phyloP scores from a whole-genome alignment of 2,797 vertebrate genomes.

The Petrocephalus schoutedeni region DNA sequence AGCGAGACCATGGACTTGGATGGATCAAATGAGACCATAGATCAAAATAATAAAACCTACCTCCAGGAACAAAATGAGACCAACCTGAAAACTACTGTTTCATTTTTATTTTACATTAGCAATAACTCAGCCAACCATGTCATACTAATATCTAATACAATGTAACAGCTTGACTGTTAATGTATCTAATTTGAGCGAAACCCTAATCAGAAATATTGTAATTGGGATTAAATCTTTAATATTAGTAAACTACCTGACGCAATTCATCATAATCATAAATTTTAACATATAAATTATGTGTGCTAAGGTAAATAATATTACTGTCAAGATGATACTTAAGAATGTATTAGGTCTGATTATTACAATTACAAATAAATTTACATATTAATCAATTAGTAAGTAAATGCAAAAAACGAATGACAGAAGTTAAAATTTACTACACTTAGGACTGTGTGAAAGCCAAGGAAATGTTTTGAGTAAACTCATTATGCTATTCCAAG shows the following conservation, averaged over 20 bases:
- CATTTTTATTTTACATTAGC: conserved; percentile 55
- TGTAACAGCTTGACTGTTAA: conserved; percentile 64
- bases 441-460: conserved; percentile 57
- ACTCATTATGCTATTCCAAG: conserved; percentile 49
- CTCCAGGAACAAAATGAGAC: conserved; percentile 85
- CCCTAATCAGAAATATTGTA: conserved; percentile 58
- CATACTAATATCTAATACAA: conserved; percentile 70
- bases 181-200: conserved; percentile 64
- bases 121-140: conserved; percentile 59
- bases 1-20: conserved; percentile 83
- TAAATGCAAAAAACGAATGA: conserved; percentile 56
- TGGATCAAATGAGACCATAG: background rate
- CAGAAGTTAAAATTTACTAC: conserved; percentile 48
- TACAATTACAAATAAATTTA: conserved; percentile 50
- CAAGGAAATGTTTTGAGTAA: conserved; percentile 55
- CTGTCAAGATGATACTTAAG: conserved; percentile 57
- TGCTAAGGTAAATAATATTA: conserved; percentile 58
- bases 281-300: conserved; percentile 54
- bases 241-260: conserved; percentile 53
- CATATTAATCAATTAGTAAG: conserved; percentile 50
- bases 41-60: conserved; percentile 91
- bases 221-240: conserved; percentile 54
- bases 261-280: conserved; percentile 61
- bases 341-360: conserved; percentile 63
- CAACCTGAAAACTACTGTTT: conserved; percentile 65